These are phyloP conservation scores for Mus spicilegus DNA, from an alignment of 2,113 vertebrate species.

Conservation along the genomic window DNA sequence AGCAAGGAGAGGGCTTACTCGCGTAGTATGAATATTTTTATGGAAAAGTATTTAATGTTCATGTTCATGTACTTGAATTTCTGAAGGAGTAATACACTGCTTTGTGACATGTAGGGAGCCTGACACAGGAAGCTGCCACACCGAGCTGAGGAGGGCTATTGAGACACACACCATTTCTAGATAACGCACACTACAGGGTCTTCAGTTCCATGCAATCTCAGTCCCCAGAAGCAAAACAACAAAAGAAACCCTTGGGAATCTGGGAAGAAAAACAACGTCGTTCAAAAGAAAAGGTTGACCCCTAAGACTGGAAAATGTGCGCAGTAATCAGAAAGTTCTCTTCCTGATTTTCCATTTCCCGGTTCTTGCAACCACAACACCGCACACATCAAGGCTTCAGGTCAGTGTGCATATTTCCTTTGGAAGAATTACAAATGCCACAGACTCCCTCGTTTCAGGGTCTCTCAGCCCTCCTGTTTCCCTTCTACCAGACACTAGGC, in stretches of 20 bases:
- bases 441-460: not conserved
- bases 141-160: not conserved
- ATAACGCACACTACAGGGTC: not conserved
- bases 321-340: not conserved
- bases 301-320: not conserved
- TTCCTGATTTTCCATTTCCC: not conserved
- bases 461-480: not conserved
- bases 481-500: not conserved
- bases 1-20: not conserved
- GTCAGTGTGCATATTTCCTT: not conserved
- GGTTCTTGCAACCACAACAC: conserved; percentile 8
- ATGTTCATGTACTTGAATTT: not conserved
- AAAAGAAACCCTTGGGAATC: not conserved
- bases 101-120: not conserved
- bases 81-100: not conserved
- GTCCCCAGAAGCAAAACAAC: conserved; percentile 13
- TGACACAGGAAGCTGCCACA: not conserved
- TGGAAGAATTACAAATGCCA: not conserved
- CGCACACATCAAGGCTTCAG: not conserved
- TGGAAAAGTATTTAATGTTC: not conserved
- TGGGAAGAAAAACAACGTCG: not conserved
- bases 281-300: conserved; percentile 1
- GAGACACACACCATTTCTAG: not conserved
- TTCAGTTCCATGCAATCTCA: not conserved
- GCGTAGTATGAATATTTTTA: not conserved